Conservation (phyloP, 2,797 vertebrate genomes). For the Paguma larvata region DNA sequence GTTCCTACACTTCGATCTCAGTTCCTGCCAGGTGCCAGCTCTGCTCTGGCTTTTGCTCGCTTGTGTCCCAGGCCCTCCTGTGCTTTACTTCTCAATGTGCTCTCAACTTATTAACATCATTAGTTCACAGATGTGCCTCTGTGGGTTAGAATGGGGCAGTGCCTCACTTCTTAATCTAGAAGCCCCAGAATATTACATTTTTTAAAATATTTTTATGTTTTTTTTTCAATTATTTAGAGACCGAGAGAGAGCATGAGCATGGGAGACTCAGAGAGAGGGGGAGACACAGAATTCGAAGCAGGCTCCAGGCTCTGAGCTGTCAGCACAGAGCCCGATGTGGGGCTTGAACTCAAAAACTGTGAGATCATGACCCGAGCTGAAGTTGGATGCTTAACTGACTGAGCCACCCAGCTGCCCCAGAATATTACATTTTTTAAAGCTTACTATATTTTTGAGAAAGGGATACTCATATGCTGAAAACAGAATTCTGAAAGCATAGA, state of each 20-base stretch:
- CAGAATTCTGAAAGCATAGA: neutral
- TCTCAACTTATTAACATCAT: neutral
- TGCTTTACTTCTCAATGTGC: neutral
- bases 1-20: neutral
- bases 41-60: neutral
- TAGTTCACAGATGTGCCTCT: neutral
- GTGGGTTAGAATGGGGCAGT: neutral
- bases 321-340: too few relatives aligned
- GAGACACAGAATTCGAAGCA: too few relatives aligned
- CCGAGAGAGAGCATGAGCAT: too few relatives aligned
- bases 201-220: neutral
- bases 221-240: too few relatives aligned
- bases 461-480: neutral
- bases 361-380: too few relatives aligned
- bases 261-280: too few relatives aligned
- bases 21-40: neutral
- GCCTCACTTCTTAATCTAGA: neutral
- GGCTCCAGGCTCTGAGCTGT: too few relatives aligned
- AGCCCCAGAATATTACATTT: neutral
- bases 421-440: neutral
- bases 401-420: too few relatives aligned
- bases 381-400: too few relatives aligned
- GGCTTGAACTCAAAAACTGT: too few relatives aligned
- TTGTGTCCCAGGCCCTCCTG: neutral
- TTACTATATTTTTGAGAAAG: constrained; percentile 20